Percentiles rank a stretch among this genome's conserved stretches.
These are phyloP conservation scores for Astur gentilis DNA, from an alignment of 2,113 vertebrate genomes.

Conservation along the genomic window DNA sequence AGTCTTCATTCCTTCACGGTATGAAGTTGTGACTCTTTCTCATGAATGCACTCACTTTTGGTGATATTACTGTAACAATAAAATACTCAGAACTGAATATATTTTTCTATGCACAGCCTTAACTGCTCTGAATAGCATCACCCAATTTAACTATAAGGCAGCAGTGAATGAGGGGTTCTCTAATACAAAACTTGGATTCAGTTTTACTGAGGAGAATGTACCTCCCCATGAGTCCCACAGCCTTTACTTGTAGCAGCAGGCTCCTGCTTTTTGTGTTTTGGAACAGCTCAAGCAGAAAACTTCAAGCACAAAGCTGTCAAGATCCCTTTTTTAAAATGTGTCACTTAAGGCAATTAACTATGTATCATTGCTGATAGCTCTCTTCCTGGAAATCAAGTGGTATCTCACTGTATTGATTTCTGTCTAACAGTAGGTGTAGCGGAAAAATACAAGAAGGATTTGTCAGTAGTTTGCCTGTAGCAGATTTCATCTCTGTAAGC, in stretches of 20 bases:
- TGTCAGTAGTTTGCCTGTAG: background rate
- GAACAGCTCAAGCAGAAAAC: background rate
- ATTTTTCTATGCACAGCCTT: background rate
- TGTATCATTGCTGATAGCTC: background rate
- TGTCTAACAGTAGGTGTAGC: background rate
- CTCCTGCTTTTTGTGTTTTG: background rate
- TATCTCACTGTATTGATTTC: background rate
- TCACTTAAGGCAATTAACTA: background rate
- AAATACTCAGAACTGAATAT: background rate
- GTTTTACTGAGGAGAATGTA: background rate
- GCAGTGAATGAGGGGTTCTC: background rate
- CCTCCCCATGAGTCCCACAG: background rate
- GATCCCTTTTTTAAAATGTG: background rate
- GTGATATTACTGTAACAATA: background rate
- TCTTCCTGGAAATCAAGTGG: slow-evolving; percentile 6
- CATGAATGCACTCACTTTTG: background rate
- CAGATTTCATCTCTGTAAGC: background rate
- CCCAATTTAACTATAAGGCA: background rate
- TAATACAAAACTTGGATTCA: background rate
- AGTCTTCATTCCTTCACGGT: background rate
- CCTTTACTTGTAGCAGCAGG: background rate
- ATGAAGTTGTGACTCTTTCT: background rate
- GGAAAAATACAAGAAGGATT: background rate
- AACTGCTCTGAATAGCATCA: background rate
- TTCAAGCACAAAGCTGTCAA: background rate